Conservation (phyloP, 2,113 vertebrate species). For the Hippocampus zosterae region DNA sequence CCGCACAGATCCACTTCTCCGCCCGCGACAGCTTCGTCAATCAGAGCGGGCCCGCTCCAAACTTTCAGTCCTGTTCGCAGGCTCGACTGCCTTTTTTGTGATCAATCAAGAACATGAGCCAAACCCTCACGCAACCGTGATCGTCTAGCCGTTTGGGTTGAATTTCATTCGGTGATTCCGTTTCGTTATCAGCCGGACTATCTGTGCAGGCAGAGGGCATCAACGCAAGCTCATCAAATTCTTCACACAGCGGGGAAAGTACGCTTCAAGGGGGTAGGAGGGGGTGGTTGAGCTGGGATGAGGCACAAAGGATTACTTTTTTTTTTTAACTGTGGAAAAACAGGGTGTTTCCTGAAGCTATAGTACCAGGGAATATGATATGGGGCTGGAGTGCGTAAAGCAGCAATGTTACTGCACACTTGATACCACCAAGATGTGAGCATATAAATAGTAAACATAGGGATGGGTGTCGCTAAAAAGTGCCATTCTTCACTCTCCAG, state of each 20-base stretch:
- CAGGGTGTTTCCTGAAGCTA: slow-evolving; percentile 8
- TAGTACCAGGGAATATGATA: slow-evolving; percentile 26
- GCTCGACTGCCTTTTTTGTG: not conserved
- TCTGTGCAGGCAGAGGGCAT: slow-evolving; percentile 32
- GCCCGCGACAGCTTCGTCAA: slow-evolving; percentile 15
- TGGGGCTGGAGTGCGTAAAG: slow-evolving; percentile 14
- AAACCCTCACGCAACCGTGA: not conserved
- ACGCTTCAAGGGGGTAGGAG: slow-evolving; percentile 11
- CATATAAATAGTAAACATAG: slow-evolving; percentile 62
- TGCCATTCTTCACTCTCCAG: slow-evolving; percentile 15
- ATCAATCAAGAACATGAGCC: not conserved
- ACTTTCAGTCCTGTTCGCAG: not conserved
- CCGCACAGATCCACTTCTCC: slow-evolving; percentile 5
- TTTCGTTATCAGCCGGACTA: slow-evolving; percentile 28
- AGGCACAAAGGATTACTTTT: slow-evolving; percentile 18
- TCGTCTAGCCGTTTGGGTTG: not conserved
- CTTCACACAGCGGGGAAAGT: slow-evolving; percentile 56
- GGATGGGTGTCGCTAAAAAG: slow-evolving; percentile 9
- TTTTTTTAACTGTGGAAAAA: slow-evolving; percentile 13
- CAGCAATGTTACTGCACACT: slow-evolving; percentile 20
- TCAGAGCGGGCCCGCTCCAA: not conserved
- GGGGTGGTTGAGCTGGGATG: slow-evolving; percentile 31
- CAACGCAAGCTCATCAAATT: slow-evolving; percentile 67
- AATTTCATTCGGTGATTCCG: slow-evolving; percentile 9
- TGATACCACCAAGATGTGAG: slow-evolving; percentile 44